These are phyloP conservation scores for Psix sp. DNA, from an alignment of 1,140 invertebrate genomes.

Conservation along the genomic window DNA sequence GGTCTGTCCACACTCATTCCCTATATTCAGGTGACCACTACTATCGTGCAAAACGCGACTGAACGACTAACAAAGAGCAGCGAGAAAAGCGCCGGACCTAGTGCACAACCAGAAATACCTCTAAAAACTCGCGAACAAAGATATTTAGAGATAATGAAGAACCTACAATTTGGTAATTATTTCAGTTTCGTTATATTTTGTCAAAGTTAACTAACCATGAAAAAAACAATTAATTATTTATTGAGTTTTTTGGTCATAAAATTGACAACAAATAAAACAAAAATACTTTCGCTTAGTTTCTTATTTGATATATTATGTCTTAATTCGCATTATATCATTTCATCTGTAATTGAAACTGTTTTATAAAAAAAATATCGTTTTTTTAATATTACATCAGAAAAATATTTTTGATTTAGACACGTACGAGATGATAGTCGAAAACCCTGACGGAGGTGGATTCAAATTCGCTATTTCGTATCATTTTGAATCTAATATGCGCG, in stretches of 20 bases:
- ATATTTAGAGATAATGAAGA: constrained; percentile 91
- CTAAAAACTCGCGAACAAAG: constrained; percentile 82
- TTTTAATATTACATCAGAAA: too few relatives aligned
- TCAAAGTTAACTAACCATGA: too few relatives aligned
- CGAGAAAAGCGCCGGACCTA: constrained; percentile 70
- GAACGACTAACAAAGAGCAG: constrained; percentile 73
- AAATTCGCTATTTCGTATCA: constrained; percentile 93
- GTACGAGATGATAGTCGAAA: constrained; percentile 92
- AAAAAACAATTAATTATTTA: too few relatives aligned
- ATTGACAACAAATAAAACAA: too few relatives aligned
- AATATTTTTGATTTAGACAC: too few relatives aligned
- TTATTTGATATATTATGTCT: too few relatives aligned
- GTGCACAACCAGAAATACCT: constrained; percentile 75
- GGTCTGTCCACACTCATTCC: constrained; percentile 91
- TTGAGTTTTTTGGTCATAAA: not conserved
- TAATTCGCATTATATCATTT: too few relatives aligned
- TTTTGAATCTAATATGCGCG: constrained; percentile 91
- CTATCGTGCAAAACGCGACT: constrained; percentile 85
- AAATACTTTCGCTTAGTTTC: too few relatives aligned
- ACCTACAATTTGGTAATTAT: constrained; percentile 84
- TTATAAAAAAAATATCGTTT: too few relatives aligned
- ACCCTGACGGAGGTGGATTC: constrained; percentile 83
- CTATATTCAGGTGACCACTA: constrained; percentile 89
- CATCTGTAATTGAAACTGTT: too few relatives aligned
- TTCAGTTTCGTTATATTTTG: constrained; percentile 2